Base-by-base conservation (phyloP, 2,797 vertebrate species). In the Typhlichthys subterraneus region DNA sequence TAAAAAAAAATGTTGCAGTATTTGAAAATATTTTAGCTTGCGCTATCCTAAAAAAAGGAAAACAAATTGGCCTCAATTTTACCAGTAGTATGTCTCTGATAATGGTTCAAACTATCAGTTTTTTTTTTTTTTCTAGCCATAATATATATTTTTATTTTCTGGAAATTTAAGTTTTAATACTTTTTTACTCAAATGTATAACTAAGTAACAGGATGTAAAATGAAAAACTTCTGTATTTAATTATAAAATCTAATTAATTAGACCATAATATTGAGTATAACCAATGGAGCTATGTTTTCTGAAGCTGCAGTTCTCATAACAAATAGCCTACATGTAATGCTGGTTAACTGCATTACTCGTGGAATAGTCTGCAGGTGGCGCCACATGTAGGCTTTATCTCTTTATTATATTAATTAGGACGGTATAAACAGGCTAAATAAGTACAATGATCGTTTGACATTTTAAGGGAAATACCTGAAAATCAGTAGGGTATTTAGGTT, bases 281-380 rank as follows among this genome's bases (percentile, higher is more conserved):
- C 51, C 55, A 50, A 76, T 71, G 66, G 61, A 59, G 68, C 77
- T 71, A 71, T 84, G 84, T 84, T 80, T 81, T 57, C 73, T 80
- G 77, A 76, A 69, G 70, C 63, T 74, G 59, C 79, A 66, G 54
- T 76, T 67, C 66, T 53, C 48, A 59, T 75, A 70, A 75, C 69
- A 55, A 88, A 87, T 88, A 76, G 74, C 81, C 57, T 48, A 5
- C 13, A 10, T 80, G 87, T 83, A 88, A 87, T 85, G 86, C 65
- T 38, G 33, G 70, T 81, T 81, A 87, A 75, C 80, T 70, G 62
- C 53, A 64, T 5, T 63, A 69, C 75, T 78, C 83, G 67, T 65
- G 69, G 58, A 76, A 77, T 88, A 88, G 88, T 90, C 87, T 88
- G 82, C 83, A 92, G 88, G 89, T 87, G 88, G 91, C 86, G 88